Conservation (phyloP, 2,113 vertebrate species). For the Columbina picui region DNA sequence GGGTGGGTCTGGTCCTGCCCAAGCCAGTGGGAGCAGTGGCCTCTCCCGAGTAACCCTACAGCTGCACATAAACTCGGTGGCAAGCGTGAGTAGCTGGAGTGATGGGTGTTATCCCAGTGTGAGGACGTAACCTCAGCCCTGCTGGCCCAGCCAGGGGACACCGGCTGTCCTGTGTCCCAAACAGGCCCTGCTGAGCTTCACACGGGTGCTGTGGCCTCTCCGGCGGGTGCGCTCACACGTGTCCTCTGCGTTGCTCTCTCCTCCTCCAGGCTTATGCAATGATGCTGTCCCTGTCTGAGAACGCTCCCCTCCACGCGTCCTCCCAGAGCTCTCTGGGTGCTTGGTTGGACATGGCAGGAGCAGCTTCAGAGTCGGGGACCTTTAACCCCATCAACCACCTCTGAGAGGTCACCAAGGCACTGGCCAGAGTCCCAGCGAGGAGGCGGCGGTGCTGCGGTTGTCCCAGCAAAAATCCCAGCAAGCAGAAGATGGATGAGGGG, state of each 20-base stretch:
- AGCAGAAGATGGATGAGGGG: constrained; percentile 57
- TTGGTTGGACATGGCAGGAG: constrained; percentile 95
- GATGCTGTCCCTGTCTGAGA: constrained; percentile 99
- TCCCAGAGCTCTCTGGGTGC: constrained; percentile 96
- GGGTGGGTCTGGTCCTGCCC: rapidly evolving
- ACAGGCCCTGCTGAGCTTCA: too few species aligned
- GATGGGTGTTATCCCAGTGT: rapidly evolving
- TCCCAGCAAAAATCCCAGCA: constrained; percentile 55
- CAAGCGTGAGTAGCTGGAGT: rapidly evolving
- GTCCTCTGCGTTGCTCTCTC: not conserved
- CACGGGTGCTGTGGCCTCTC: too few species aligned
- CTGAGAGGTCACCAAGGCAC: constrained; percentile 76
- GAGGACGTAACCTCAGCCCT: rapidly evolving
- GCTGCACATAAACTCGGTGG: rapidly evolving
- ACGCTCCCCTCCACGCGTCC: constrained; percentile 89
- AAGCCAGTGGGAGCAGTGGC: not conserved
- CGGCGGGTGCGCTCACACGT: not conserved
- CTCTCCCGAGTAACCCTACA: not conserved
- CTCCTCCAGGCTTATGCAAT: constrained; percentile 95
- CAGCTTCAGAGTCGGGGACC: constrained; percentile 88
- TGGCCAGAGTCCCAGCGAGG: constrained; percentile 53
- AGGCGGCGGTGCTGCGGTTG: not conserved
- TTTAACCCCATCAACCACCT: constrained; percentile 98
- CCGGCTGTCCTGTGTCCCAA: not conserved
- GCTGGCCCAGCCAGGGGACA: not conserved